A percentile compares a stretch with the other conserved stretches of the same genome.
Evolutionary conservation across 2,888 invertebrate species (phyloP).

Genomic region (Anthrax anthrax): DNA sequence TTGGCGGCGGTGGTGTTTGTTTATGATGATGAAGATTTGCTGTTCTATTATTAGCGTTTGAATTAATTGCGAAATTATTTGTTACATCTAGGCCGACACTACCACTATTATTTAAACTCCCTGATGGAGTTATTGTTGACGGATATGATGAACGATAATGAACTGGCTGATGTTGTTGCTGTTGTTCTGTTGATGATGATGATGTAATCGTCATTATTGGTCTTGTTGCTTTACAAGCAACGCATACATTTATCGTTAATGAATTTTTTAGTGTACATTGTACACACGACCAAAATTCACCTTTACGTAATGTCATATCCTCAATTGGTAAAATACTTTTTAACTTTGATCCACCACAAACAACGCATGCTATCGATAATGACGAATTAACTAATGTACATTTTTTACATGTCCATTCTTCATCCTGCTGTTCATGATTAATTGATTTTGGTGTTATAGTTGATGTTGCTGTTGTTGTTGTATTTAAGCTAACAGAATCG

Average conservation of each 20-base stretch:
- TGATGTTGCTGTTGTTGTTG: slow-evolving; percentile 6
- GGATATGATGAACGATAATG: slow-evolving; percentile 23
- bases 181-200: slow-evolving; percentile 11
- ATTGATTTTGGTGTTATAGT: slow-evolving; percentile 6
- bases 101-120: slow-evolving; percentile 5
- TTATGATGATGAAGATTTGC: slow-evolving; percentile 12
- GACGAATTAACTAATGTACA: slow-evolving; percentile 74
- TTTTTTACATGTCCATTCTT: slow-evolving; percentile 71
- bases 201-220: slow-evolving; percentile 29
- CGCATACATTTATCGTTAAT: slow-evolving; percentile 47
- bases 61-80: neutral
- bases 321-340: slow-evolving; percentile 48
- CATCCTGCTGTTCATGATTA: slow-evolving; percentile 24
- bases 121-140: slow-evolving; percentile 14
- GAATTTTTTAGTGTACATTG: slow-evolving; percentile 74
- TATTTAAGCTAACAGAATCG: slow-evolving; percentile 5
- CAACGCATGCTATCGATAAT: slow-evolving; percentile 58
- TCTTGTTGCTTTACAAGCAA: slow-evolving; percentile 57
- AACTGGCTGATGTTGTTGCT: slow-evolving; percentile 26
- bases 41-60: neutral
- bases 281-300: slow-evolving; percentile 65
- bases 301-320: slow-evolving; percentile 54
- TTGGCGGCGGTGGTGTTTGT: slow-evolving; percentile 14
- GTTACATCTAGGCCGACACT: slow-evolving; percentile 10
- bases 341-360: slow-evolving; percentile 73